phyloP scores from a whole-genome alignment of 2,113 vertebrate species.

The Hippocampus guttulatus region DNA sequence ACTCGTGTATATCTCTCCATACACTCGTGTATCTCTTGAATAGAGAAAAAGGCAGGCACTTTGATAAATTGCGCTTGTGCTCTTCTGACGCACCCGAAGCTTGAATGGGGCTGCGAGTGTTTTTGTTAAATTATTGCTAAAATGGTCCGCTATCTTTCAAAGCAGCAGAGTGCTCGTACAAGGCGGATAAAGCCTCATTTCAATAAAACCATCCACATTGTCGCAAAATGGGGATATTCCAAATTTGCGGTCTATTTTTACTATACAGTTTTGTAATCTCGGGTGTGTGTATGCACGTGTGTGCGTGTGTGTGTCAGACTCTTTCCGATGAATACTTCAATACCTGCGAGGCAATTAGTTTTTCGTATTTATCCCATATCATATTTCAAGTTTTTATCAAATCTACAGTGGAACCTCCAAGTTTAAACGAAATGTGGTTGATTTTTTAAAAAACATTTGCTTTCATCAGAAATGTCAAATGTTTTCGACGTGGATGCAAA shows the following conservation, averaged over 20 bases:
- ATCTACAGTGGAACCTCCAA: not conserved
- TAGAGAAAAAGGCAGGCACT: not conserved
- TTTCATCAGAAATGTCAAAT: not conserved
- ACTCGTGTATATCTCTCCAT: not conserved
- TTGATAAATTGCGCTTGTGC: constrained; percentile 4
- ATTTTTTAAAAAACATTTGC: not conserved
- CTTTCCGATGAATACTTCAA: not conserved
- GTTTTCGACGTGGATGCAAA: not conserved
- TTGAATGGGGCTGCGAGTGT: not conserved
- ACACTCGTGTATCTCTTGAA: not conserved
- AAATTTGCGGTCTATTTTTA: not conserved
- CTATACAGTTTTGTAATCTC: not conserved
- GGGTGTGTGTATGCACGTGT: not conserved
- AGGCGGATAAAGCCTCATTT: not conserved
- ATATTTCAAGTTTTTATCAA: not conserved
- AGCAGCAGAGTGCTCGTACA: not conserved
- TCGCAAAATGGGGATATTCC: not conserved
- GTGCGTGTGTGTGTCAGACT: not conserved
- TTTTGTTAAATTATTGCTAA: constrained; percentile 1
- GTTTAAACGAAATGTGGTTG: not conserved
- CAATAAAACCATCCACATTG: not conserved
- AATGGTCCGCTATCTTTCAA: not conserved
- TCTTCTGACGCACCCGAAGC: not conserved
- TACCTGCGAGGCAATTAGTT: not conserved
- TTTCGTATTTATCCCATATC: not conserved